phyloP scores from a whole-genome alignment of 2,797 vertebrate species.

The Distichodus sexfasciatus region DNA sequence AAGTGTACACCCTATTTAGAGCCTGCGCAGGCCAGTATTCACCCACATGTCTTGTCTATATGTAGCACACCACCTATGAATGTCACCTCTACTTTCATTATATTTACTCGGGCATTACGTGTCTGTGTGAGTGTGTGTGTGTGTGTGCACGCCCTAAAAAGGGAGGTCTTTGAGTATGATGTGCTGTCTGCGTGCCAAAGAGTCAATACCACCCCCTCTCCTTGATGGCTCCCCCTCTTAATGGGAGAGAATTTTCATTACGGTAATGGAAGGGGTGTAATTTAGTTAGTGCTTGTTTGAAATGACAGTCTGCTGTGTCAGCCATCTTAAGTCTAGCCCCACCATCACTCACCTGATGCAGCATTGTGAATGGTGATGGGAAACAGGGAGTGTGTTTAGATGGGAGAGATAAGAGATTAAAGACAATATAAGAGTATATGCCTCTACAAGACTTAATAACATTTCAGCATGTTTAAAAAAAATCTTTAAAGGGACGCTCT shows the following conservation, averaged over 20 bases:
- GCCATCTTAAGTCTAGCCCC: slow-evolving; percentile 54
- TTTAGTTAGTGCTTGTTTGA: slow-evolving; percentile 72
- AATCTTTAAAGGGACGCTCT: no score
- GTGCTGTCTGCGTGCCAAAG: slow-evolving; percentile 54
- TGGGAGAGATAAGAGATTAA: slow-evolving; percentile 21
- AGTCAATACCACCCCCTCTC: slow-evolving; percentile 27
- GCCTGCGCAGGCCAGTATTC: slow-evolving; percentile 35
- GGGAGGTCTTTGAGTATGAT: slow-evolving; percentile 33
- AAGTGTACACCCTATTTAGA: slow-evolving; percentile 20
- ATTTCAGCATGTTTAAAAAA: slow-evolving; percentile 24
- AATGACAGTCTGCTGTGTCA: slow-evolving; percentile 75
- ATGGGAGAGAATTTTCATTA: slow-evolving; percentile 68
- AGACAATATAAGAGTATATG: background rate
- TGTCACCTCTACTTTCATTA: slow-evolving; percentile 34
- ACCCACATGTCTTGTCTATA: slow-evolving; percentile 28
- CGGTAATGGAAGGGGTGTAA: slow-evolving; percentile 75
- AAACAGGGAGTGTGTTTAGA: slow-evolving; percentile 25
- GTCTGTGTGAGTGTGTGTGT: slow-evolving; percentile 24
- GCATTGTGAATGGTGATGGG: slow-evolving; percentile 40
- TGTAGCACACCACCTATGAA: slow-evolving; percentile 36
- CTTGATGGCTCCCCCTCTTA: slow-evolving; percentile 22
- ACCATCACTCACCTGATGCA: slow-evolving; percentile 48
- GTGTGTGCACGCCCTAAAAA: slow-evolving; percentile 19
- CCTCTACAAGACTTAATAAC: slow-evolving; percentile 35
- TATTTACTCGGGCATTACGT: slow-evolving; percentile 36